Conservation (phyloP, 1,140 invertebrate species). For the Aphelinus atriplicis region DNA sequence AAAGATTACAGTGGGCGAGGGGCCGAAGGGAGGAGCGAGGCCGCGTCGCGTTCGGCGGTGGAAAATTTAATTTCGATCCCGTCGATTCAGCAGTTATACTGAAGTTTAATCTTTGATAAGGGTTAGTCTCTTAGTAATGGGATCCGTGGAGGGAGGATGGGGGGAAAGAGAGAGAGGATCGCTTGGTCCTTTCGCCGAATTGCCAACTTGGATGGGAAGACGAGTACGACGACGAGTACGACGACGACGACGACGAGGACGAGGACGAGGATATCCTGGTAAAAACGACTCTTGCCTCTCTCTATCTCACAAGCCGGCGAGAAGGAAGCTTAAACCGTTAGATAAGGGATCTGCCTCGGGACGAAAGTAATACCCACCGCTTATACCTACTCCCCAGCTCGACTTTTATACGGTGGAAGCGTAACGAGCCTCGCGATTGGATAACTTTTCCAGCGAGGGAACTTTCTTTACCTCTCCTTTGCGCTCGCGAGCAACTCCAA, state of each 20-base stretch:
- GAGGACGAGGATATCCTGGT: neutral
- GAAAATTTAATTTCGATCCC: constrained; percentile 72
- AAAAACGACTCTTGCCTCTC: constrained; percentile 27
- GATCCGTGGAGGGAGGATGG: constrained; percentile 49
- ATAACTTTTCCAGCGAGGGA: constrained; percentile 62
- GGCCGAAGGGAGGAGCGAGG: constrained; percentile 46
- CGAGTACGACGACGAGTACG: constrained; percentile 18
- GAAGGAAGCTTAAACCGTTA: constrained; percentile 65
- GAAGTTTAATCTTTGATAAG: constrained; percentile 72
- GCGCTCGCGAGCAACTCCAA: constrained; percentile 3
- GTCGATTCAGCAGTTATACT: constrained; percentile 70
- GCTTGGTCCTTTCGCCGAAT: neutral
- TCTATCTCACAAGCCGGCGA: constrained; percentile 35
- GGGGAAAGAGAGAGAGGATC: constrained; percentile 17
- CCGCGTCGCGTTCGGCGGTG: constrained; percentile 49
- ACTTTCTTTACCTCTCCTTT: constrained; percentile 41
- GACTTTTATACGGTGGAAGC: constrained; percentile 62
- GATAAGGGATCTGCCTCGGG: constrained; percentile 65
- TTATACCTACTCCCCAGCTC: constrained; percentile 56
- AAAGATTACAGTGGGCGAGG: constrained; percentile 16
- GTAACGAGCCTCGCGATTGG: constrained; percentile 65
- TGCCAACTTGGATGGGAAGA: constrained; percentile 44
- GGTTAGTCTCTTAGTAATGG: constrained; percentile 69
- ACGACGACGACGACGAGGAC: neutral
- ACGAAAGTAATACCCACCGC: constrained; percentile 64